These are phyloP conservation scores for Dasysyrphus tricinctus DNA, from an alignment of 2,888 invertebrate species.

Conservation along the genomic window DNA sequence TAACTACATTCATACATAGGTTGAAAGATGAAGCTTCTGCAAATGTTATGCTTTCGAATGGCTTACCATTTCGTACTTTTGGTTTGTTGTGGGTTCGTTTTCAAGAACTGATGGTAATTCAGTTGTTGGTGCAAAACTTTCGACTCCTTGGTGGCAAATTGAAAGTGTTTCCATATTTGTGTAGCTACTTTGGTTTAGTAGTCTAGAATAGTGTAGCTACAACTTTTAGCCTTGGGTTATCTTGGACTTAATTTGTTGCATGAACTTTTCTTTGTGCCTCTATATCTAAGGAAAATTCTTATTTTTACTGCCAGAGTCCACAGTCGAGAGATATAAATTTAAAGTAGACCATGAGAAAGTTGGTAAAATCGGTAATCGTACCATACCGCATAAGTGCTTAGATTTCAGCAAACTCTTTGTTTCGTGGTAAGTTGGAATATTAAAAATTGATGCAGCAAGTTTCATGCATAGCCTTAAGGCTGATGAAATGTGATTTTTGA, in stretches of 20 bases:
- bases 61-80: constrained; percentile 7
- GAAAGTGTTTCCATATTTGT: constrained; percentile 31
- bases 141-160: constrained; percentile 20
- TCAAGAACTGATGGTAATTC: not conserved
- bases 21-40: not conserved
- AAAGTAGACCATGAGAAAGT: constrained; percentile 9
- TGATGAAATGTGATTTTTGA: not conserved
- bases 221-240: constrained; percentile 14
- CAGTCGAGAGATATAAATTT: not conserved
- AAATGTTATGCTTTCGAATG: constrained; percentile 27
- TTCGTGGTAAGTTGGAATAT: not conserved
- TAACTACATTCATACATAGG: not conserved
- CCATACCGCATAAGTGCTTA: constrained; percentile 8
- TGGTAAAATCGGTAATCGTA: not conserved
- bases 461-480: not conserved
- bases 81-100: constrained; percentile 13
- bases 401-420: not conserved
- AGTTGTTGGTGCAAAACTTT: constrained; percentile 17
- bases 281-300: no score
- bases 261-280: not conserved
- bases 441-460: not conserved
- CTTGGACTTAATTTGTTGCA: constrained; percentile 20
- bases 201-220: not conserved
- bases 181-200: not conserved
- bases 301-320: not conserved